Percentiles rank a stretch among this genome's conserved stretches.
phyloP scores from a whole-genome alignment of 1,140 invertebrate genomes.

The Ceratina japonica region DNA sequence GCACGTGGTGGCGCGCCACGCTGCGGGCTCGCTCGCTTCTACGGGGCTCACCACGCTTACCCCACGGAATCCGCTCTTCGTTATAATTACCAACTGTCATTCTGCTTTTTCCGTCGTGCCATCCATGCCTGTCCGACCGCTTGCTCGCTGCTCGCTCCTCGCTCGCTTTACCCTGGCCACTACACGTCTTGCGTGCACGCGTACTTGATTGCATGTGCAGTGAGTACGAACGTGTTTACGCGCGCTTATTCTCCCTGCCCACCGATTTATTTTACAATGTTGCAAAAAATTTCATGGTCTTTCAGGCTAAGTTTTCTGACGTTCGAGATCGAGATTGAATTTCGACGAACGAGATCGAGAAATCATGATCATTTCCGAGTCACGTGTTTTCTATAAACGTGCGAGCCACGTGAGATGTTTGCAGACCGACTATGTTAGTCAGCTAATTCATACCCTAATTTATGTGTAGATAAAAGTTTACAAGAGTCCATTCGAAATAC shows the following conservation, averaged over 20 bases:
- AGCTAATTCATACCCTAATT: too few species aligned
- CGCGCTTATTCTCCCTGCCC: neutral
- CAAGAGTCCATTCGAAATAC: too few species aligned
- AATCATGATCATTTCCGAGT: too few species aligned
- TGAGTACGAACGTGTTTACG: constrained; percentile 23
- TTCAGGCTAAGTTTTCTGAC: too few species aligned
- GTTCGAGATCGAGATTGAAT: too few species aligned
- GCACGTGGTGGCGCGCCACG: constrained; percentile 63
- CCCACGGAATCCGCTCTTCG: constrained; percentile 52
- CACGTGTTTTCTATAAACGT: too few species aligned
- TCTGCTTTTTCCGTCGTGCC: constrained; percentile 43
- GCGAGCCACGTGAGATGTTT: too few species aligned
- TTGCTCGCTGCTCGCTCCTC: neutral
- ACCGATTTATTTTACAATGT: too few species aligned
- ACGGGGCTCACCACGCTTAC: constrained; percentile 59
- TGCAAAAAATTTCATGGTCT: too few species aligned
- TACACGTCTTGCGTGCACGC: constrained; percentile 14
- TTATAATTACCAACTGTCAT: constrained; percentile 57
- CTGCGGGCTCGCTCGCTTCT: constrained; percentile 55
- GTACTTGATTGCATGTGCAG: neutral
- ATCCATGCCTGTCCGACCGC: constrained; percentile 20
- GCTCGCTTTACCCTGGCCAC: neutral
- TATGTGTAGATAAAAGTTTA: too few species aligned
- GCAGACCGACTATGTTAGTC: too few species aligned
- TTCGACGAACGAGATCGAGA: too few species aligned